phyloP scores from a whole-genome alignment of 2,888 invertebrate genomes.

The Nasonovia ribisnigri region DNA sequence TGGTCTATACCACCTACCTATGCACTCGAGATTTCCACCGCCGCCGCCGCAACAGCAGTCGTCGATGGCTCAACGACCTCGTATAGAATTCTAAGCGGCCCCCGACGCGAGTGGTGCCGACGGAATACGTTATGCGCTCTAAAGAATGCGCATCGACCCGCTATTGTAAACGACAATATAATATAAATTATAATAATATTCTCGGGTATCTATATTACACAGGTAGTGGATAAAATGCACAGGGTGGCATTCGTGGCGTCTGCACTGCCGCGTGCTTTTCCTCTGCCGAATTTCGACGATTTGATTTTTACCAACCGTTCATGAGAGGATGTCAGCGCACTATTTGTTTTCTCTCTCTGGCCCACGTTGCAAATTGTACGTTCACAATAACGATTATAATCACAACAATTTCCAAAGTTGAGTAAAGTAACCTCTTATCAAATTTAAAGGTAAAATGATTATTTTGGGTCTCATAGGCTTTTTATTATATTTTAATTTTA shows the following conservation, averaged over 20 bases:
- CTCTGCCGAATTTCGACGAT: background rate
- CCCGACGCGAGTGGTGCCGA: constrained; percentile 29
- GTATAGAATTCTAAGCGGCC: background rate
- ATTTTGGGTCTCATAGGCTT: no score
- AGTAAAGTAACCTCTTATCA: no score
- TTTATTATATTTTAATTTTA: no score
- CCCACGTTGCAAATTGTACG: no score
- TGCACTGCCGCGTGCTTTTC: background rate
- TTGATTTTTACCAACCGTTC: background rate
- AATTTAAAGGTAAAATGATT: no score
- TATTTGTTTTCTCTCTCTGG: no score
- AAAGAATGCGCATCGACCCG: constrained; percentile 47
- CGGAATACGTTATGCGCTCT: constrained; percentile 61
- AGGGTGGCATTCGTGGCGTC: background rate
- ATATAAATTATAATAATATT: background rate
- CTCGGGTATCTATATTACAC: background rate
- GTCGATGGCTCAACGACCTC: constrained; percentile 61
- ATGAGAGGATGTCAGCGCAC: no score
- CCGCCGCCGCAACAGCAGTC: background rate
- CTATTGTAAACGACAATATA: constrained; percentile 23
- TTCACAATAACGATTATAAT: no score
- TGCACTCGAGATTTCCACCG: background rate
- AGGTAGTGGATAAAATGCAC: background rate
- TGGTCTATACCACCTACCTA: background rate
- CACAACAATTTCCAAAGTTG: no score